Percentiles rank a stretch among this genome's conserved stretches.
Conservation (phyloP, 53 echinoderm and acorn worm genomes). For the Paelopatides confundens region DNA sequence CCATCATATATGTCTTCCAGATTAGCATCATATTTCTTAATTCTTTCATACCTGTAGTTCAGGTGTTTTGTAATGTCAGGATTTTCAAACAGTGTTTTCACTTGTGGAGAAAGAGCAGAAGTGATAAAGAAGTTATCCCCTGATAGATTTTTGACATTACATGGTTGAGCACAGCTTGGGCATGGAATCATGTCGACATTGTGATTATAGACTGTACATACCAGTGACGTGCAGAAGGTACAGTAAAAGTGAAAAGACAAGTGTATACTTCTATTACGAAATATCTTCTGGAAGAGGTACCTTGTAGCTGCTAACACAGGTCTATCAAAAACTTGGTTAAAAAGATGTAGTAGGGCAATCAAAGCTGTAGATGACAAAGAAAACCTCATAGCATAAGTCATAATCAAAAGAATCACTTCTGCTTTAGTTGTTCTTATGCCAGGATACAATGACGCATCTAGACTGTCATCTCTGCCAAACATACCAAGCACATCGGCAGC, state of each 20-base stretch:
- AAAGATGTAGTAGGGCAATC: too few relatives aligned
- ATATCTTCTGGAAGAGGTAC: not conserved
- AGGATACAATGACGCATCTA: too few relatives aligned
- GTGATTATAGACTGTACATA: not conserved
- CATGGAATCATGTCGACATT: not conserved
- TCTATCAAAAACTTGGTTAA: too few relatives aligned
- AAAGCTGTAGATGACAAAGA: too few relatives aligned
- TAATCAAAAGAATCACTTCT: too few relatives aligned
- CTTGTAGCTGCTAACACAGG: not conserved
- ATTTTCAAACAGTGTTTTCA: not conserved
- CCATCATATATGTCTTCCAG: slow-evolving; percentile 35
- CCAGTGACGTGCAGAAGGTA: not conserved
- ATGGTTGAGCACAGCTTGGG: slow-evolving; percentile 5
- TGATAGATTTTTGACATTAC: not conserved
- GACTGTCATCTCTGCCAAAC: too few relatives aligned
- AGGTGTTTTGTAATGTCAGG: not conserved
- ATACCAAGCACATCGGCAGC: too few relatives aligned
- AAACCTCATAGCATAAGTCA: too few relatives aligned
- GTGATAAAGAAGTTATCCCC: slow-evolving; percentile 12
- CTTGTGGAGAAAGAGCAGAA: not conserved
- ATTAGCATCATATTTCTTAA: not conserved
- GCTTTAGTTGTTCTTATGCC: too few relatives aligned
- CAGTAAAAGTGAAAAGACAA: slow-evolving; percentile 29
- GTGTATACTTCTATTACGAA: not conserved
- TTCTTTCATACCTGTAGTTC: not conserved